Evolutionary conservation across 1,140 invertebrate species (phyloP), one percentile per base, ranked within the genome.

Genomic region (Bombus ignitus): DNA sequence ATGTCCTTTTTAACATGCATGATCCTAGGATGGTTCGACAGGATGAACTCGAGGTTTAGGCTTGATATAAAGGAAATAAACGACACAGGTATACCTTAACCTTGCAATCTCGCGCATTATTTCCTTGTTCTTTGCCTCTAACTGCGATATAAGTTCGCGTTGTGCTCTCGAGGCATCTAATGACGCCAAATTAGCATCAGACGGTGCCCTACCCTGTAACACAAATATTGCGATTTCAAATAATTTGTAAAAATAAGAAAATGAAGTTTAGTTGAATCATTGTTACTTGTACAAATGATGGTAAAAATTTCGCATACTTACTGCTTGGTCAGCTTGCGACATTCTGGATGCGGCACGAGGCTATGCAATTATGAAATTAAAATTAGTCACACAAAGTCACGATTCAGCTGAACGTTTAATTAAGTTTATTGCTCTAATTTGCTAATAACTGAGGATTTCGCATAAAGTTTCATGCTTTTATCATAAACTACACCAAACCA

Each of bases 101-200:
- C 98, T 96, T 90, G 98, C 97, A 90, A 99, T 99, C 96, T 99
- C 99, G 89, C 97, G 96, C 98, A 99, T 99, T 87, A 99, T 99
- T 96, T 99, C 98, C 94, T 98, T 97, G 95, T 99, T 99, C 96
- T 99, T 99, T 72, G 98, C 97, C 94, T 99, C 99, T 70, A 99
- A 96, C 91, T 99, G 98, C 73, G 97, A 97, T 92, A 99, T 99
- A 28, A 99, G 96, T 93, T 99, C 98, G n/a, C 98, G 96, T 91
- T 99, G 98, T 22, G 98, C 98, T 83, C 98, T 96, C 53, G 98
- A 98, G 39, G 98, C 97, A 92, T 99, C 98, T 86, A 97, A 91
- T 66, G 96, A 96, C 85, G 96, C 96, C 76, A 98, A 95, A 95
- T 97, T 97, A 25, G 97, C 96, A 92, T 98, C 98, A 8, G 97